Conservation (phyloP, 2,797 vertebrate species). For the Micropoecilia bifurca region DNA sequence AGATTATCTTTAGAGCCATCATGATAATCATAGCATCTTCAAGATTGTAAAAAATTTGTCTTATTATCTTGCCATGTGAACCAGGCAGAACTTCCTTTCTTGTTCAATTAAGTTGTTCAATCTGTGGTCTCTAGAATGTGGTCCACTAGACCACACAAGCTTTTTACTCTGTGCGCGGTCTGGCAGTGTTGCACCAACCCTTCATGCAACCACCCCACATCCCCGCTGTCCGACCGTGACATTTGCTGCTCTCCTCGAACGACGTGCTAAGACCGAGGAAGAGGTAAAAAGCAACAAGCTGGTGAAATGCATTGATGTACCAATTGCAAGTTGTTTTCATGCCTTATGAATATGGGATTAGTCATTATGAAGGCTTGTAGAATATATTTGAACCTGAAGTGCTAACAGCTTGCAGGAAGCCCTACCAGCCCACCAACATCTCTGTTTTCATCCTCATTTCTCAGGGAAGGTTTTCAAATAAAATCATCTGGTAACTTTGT, state of each 20-base stretch:
- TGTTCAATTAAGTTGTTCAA: neutral
- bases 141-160: too few species aligned
- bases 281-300: neutral
- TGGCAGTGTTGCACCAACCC: too few species aligned
- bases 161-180: too few species aligned
- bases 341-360: neutral
- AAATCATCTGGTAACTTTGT: neutral
- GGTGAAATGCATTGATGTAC: neutral
- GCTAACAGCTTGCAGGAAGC: neutral
- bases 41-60: too few species aligned
- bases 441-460: neutral
- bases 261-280: too few species aligned
- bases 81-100: neutral
- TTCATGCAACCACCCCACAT: too few species aligned
- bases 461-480: neutral
- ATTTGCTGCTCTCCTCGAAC: too few species aligned
- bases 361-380: neutral
- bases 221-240: too few species aligned
- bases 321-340: neutral
- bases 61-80: too few species aligned
- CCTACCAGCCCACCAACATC: neutral
- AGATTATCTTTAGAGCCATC: too few species aligned
- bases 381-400: neutral
- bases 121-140: too few species aligned
- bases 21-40: too few species aligned